Evolutionary conservation across 2,888 invertebrate species (phyloP), one percentile per base, ranked within the genome.

Genomic region (Harmothoe impar): DNA sequence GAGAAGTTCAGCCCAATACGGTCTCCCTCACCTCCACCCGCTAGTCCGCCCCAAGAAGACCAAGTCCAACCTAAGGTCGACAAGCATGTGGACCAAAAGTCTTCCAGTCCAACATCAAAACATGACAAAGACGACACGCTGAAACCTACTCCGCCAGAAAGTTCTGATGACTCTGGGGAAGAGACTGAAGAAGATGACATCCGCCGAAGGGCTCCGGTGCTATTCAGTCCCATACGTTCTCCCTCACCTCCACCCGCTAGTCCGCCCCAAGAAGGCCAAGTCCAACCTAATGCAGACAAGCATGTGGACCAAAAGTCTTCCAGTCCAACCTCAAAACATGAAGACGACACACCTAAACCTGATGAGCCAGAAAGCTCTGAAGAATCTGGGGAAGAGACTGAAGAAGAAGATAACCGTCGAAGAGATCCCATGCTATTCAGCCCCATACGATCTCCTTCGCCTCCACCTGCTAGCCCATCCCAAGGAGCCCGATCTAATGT

Each of bases 401-500:
- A 88, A 29, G 88, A 88, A 1, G 88, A 88, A 20, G 54, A 88
- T n/a, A n/a, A n/a, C 20, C 31, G 25, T 7, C 25, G n/a, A 29
- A 33, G 31, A 52, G 88, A 3, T 20, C 23, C 15, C 5, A 54
- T 54, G 20, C 5, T 52, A 54, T 31, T 29, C 7, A 88, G 31
- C 23, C 88, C 88, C 20, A 88, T 88, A n/a, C 88, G 88, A 0
- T 88, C 88, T 23, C 88, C 88, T 20, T 88, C 88, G 12, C 88
- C 56, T 1, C 89, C 62, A 20, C 89, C 0, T 29, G 33, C 29
- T 62, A 25, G 62, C 12, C 35, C 62, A n/a, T 0, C 20, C 20
- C 20, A 86, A 43, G 62, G 15, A n/a, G 15, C 1, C 20, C 43
- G 10, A 43, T 43, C 3, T 43, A 43, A 43, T 3, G 43, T 7